phyloP scores from a whole-genome alignment of 1,140 invertebrate species.

The Drosophila novamexicana region DNA sequence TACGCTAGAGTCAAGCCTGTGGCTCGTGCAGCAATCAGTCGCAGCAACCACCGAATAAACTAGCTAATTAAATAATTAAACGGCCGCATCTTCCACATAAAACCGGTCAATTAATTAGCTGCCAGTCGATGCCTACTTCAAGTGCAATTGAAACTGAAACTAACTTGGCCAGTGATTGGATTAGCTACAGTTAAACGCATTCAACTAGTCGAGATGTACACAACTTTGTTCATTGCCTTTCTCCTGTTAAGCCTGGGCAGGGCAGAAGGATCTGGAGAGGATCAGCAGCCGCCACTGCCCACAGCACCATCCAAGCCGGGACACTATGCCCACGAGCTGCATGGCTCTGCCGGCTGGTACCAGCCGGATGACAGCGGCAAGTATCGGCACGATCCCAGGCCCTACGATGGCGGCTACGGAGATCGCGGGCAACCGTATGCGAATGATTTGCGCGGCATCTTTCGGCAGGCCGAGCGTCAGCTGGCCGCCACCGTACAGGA shows the following conservation, averaged over 20 bases:
- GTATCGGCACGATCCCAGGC: conserved; percentile 70
- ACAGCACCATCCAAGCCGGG: conserved; percentile 41
- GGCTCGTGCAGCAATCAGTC: conserved; percentile 3
- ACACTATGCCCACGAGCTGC: conserved; percentile 56
- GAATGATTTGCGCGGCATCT: conserved; percentile 57
- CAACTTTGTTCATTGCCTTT: conserved; percentile 47
- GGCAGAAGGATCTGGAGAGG: conserved; percentile 17
- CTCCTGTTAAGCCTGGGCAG: conserved; percentile 20
- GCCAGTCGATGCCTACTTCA: neutral
- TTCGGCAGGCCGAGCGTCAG: conserved; percentile 44
- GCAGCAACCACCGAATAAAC: conserved; percentile 44
- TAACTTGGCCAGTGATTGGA: conserved; percentile 58
- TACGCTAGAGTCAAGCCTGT: neutral
- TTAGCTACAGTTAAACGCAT: conserved; percentile 55
- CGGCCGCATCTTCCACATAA: conserved; percentile 57
- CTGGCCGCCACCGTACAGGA: conserved; percentile 47
- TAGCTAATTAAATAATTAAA: conserved; percentile 57
- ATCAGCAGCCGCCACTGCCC: conserved; percentile 2
- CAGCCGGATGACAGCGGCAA: conserved; percentile 74
- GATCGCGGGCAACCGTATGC: conserved; percentile 70
- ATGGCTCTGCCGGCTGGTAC: conserved; percentile 70
- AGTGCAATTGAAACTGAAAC: conserved; percentile 37
- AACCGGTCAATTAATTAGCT: conserved; percentile 49
- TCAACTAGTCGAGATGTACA: conserved; percentile 53
- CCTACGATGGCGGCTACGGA: conserved; percentile 78